phyloP scores from a whole-genome alignment of 2,797 vertebrate species.

The Melopsittacus undulatus region DNA sequence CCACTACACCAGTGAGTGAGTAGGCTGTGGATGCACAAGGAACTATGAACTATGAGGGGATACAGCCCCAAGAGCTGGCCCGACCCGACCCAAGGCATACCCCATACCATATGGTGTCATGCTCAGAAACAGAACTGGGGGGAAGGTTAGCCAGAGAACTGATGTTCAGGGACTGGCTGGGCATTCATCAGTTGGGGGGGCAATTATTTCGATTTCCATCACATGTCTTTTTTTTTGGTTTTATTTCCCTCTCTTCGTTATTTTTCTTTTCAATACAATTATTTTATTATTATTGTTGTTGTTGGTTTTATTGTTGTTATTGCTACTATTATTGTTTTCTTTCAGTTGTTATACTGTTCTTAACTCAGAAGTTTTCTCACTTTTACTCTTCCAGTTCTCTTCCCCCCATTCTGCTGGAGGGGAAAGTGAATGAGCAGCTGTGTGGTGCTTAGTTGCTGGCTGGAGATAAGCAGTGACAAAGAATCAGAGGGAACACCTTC shows the following conservation, averaged over 20 bases:
- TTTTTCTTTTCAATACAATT: background rate
- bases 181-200: accelerated
- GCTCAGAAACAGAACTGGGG: background rate
- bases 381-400: background rate
- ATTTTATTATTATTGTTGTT: background rate
- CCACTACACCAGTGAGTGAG: background rate
- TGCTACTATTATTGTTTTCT: background rate
- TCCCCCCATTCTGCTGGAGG: background rate
- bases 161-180: background rate
- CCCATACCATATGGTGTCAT: accelerated
- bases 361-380: background rate
- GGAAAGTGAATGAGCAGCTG: background rate
- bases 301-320: no score
- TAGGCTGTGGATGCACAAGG: background rate
- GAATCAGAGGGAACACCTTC: background rate
- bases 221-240: background rate
- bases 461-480: background rate
- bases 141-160: background rate
- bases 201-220: background rate
- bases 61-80: background rate
- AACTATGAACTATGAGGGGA: accelerated
- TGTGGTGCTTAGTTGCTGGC: background rate
- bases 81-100: background rate
- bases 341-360: background rate
- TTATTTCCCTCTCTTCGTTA: background rate